Evolutionary conservation across 2,797 vertebrate genomes (phyloP), one percentile per base, ranked within the genome.

Genomic region (Erpetoichthys calabaricus): DNA sequence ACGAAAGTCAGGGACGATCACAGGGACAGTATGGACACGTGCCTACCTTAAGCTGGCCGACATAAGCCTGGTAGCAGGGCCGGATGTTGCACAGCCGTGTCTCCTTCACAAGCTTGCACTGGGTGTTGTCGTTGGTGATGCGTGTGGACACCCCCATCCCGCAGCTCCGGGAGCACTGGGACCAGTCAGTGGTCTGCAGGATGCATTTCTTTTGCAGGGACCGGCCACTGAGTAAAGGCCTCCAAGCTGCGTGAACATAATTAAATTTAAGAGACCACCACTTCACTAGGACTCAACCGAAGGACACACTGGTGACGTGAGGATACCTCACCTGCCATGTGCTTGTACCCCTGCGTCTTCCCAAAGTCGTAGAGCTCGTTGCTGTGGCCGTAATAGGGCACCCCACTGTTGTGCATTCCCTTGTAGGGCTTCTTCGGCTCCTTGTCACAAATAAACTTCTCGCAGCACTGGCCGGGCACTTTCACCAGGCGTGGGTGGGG

Each of bases 151-250:
- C 68, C 8, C 86, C 88, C 80, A 86, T 81, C 55, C 86, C 86
- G n/a, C 88, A 90, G 67, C 75, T 87, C 63, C 84, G 82, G 1
- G 88, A 90, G 65, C 88, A 90, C 47, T 77, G 79, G 3, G 88
- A 85, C 87, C 88, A 89, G 65, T 76, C 79, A 7, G 87, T 88
- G 5, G 85, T 88, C 76, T 88, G 86, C 57, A 80, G 64, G 55
- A 68, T 64, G 7, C 88, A 87, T 58, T 80, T 67, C 43, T 43
- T 41, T 43, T 6, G 6, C 43, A 52, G 50, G 50, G 7, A 8
- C 3, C 7, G 10, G 69, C 75, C 44, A 72, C 74, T 49, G 64
- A 57, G 42, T 47, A 49, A 62, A 63, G 81, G 75, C 60, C 67
- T 78, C 84, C 80, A 83, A 45, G 68, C 83, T 84, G 42, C 5